phyloP scores from a whole-genome alignment of 2,888 invertebrate genomes.

The Meiosimyza platycephala region DNA sequence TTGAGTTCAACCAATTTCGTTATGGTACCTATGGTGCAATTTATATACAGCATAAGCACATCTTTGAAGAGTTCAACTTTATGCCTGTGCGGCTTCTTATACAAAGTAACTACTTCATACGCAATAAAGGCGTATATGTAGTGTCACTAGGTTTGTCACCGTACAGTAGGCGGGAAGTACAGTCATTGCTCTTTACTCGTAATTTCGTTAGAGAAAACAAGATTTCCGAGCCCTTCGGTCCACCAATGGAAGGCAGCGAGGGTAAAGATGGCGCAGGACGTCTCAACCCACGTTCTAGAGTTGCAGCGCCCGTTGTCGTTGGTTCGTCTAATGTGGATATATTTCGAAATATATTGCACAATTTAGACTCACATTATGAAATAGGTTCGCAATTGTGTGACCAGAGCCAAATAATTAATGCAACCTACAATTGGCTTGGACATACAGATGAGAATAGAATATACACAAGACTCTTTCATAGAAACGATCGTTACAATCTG shows the following conservation, averaged over 20 bases:
- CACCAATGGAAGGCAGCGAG: constrained; percentile 65
- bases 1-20: constrained; percentile 91
- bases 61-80: constrained; percentile 82
- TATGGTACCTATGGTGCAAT: constrained; percentile 86
- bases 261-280: constrained; percentile 70
- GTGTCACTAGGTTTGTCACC: constrained; percentile 89
- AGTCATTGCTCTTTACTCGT: constrained; percentile 85
- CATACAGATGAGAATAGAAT: constrained; percentile 79
- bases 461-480: constrained; percentile 80
- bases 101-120: constrained; percentile 88
- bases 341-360: constrained; percentile 90
- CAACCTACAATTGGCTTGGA: constrained; percentile 94
- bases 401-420: constrained; percentile 93
- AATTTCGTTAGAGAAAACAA: constrained; percentile 89
- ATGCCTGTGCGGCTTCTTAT: constrained; percentile 79
- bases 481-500: constrained; percentile 93
- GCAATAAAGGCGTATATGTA: constrained; percentile 90
- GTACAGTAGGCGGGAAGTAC: constrained; percentile 83
- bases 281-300: constrained; percentile 90
- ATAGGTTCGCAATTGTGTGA: constrained; percentile 95
- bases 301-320: constrained; percentile 92
- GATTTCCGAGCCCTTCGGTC: constrained; percentile 86
- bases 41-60: constrained; percentile 79
- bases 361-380: constrained; percentile 91
- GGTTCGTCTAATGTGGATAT: constrained; percentile 91